Evolutionary conservation across 1,140 invertebrate species (phyloP), one percentile per base, ranked within the genome.

Genomic region (Drosophila kohkoa): DNA sequence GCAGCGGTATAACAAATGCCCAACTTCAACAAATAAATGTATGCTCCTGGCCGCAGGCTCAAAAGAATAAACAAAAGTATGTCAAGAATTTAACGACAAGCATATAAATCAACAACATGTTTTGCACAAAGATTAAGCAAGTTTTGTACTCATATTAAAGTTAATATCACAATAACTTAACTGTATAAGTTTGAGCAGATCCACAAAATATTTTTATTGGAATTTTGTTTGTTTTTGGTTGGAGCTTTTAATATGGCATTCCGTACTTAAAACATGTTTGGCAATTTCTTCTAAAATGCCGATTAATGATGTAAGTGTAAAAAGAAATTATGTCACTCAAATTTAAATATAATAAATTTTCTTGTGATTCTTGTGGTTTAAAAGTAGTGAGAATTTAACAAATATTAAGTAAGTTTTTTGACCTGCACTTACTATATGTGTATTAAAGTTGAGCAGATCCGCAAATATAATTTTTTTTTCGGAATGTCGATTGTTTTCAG

Each of bases 71-170:
- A 46, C 28, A 11, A 57, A 51, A 82, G 76, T 73, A 76, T 86
- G 68, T 65, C 65, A 46, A 73, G 52, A 45, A 82, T 88, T 82
- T 86, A 88, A 88, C 68, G 79, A 76, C 65, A 60, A 54, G 38
- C 51, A 69, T 32, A 77, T 41, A 64, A 51, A 67, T 75, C 55
- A 57, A 60, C 54, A 25, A 43, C 41, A 59, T 67, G 15, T 60
- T 25, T 74, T 74, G 60, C 58, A 65, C 70, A 45, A 66, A 70
- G 48, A 78, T 82, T 69, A 81, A 66, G 59, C 72, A 64, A 68
- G 63, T 71, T 75, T 49, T 51, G 38, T 32, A 15, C 13, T 4
- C 4, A 2, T 10, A 7, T 35, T 16, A 54, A 52, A 11, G 35
- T 64, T 64, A 43, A 38, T 51, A 63, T 60, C 32, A 49, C 41